phyloP scores from a whole-genome alignment of 2,888 invertebrate species.

The Argynnis bischoffii region DNA sequence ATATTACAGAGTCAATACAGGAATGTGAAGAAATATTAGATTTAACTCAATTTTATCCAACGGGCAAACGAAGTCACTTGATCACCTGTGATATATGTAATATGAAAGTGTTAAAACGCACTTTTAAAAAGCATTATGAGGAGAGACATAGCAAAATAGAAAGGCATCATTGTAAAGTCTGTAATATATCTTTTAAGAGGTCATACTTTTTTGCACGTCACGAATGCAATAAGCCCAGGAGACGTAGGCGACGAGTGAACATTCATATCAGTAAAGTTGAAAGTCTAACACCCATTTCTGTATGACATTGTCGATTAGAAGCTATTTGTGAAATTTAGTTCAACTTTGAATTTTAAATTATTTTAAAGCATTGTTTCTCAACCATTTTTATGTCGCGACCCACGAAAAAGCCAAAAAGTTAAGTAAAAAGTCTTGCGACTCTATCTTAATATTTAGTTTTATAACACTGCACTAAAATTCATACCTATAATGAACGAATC shows the following conservation, averaged over 20 bases:
- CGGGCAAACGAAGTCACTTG: constrained; percentile 1
- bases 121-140: constrained; percentile 37
- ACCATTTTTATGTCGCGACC: no score
- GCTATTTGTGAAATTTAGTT: no score
- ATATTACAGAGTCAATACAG: constrained; percentile 44
- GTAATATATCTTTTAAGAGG: constrained; percentile 28
- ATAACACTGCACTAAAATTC: no score
- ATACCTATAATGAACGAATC: no score
- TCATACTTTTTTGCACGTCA: constrained; percentile 26
- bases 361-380: no score
- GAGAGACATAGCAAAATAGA: constrained; percentile 22
- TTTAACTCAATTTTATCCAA: constrained; percentile 46
- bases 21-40: constrained; percentile 45
- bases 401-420: no score
- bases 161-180: constrained; percentile 28
- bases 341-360: no score
- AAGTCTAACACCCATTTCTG: not conserved
- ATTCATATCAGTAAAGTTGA: constrained; percentile 14
- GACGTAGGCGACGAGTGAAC: not conserved
- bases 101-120: constrained; percentile 16
- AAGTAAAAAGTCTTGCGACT: no score
- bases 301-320: no score
- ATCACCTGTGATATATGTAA: constrained; percentile 33
- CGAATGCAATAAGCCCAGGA: constrained; percentile 16
- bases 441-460: no score